Evolutionary conservation across 2,888 invertebrate species (phyloP).

Genomic region (Gasteruption jaculator): DNA sequence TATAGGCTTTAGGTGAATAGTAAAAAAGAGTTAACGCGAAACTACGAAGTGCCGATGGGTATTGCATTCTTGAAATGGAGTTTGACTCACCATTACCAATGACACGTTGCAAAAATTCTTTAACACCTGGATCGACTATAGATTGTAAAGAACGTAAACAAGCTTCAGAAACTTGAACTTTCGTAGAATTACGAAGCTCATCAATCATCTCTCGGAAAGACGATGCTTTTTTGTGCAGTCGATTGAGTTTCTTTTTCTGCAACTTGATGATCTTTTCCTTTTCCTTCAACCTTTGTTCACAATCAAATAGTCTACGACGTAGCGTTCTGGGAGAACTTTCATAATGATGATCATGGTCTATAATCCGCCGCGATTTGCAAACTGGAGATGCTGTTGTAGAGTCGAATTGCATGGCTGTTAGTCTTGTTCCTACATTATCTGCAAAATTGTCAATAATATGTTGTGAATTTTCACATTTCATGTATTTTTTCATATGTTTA

Average conservation of each 20-base stretch:
- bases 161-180: constrained; percentile 10
- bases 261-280: neutral
- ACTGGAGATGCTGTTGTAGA: no score
- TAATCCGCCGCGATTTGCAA: neutral
- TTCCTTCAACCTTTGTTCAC: neutral
- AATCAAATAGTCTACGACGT: neutral
- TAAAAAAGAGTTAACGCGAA: constrained; percentile 26
- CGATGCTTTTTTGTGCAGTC: constrained; percentile 7
- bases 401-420: no score
- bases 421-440: no score
- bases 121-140: constrained; percentile 13
- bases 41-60: constrained; percentile 19
- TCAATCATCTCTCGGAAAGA: constrained; percentile 12
- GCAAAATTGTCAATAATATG: no score
- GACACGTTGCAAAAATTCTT: constrained; percentile 13
- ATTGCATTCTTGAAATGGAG: constrained; percentile 12
- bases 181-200: constrained; percentile 7
- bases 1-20: constrained; percentile 26
- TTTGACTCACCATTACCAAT: constrained; percentile 9
- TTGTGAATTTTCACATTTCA: no score
- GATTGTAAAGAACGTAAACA: constrained; percentile 10
- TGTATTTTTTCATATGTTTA: no score
- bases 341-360: constrained; percentile 6
- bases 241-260: constrained; percentile 5
- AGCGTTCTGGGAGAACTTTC: neutral